phyloP scores from a whole-genome alignment of 2,113 vertebrate genomes.

The Gymnobelideus leadbeateri region DNA sequence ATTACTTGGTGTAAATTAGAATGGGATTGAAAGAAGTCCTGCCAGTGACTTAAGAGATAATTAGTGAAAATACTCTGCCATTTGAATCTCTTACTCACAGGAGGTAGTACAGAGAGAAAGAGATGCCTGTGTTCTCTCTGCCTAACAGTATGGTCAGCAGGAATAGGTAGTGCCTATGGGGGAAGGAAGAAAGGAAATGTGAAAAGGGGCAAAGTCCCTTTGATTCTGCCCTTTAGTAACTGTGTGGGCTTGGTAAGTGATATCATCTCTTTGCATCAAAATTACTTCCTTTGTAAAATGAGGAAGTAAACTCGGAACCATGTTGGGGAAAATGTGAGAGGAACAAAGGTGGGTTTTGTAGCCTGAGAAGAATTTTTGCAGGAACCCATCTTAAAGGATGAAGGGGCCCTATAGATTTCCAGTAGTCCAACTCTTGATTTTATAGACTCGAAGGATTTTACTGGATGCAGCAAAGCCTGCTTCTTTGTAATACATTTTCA shows the following conservation, averaged over 20 bases:
- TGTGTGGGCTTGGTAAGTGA: background rate
- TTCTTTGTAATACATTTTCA: background rate
- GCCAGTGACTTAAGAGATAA: background rate
- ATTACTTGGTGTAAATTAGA: background rate
- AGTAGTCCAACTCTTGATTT: background rate
- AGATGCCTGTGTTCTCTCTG: background rate
- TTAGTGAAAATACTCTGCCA: background rate
- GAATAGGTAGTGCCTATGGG: background rate
- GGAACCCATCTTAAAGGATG: background rate
- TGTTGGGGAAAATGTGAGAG: background rate
- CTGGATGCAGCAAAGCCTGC: background rate
- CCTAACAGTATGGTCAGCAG: background rate
- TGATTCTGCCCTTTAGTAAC: background rate
- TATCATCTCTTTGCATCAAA: background rate
- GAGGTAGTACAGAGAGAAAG: conserved; percentile 9
- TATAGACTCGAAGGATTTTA: background rate
- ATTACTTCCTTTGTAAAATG: background rate
- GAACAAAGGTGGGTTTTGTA: background rate
- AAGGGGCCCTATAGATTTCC: background rate
- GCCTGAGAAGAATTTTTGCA: background rate
- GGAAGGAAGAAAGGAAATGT: background rate
- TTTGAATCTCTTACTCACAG: background rate
- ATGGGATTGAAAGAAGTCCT: background rate
- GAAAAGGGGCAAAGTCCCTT: background rate
- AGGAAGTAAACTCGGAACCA: background rate